Base-by-base conservation (phyloP, 2,888 invertebrate species). In the Hesperia comma region DNA sequence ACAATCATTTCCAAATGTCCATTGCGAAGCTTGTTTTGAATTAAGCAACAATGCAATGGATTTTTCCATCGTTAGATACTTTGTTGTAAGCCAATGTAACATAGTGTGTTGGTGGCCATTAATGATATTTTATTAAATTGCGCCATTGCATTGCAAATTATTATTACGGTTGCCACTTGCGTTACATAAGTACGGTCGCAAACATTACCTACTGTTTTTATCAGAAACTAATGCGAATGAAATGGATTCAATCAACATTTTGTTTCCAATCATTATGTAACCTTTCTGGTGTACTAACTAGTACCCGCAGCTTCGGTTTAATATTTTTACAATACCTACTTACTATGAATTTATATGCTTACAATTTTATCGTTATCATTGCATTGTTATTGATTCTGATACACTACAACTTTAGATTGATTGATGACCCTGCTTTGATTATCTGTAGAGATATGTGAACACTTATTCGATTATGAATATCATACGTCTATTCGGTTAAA, bases 91-190 rank as follows among this genome's bases (percentile, higher is more conserved):
- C 33, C 40, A 64, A 57, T 46, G 46, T 64, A 64, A 51, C 49
- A 17, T 57, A 49, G 43, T 49, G 63, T 49, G 49, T 49, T 57
- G 57, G 26, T 57, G 49, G 63, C 17, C 51, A 17, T 40, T 63
- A 57, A 63, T 64, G 64, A 58, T 53, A 58, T 15, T 64, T 64
- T 64, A 64, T 64, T 64, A 53, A 58, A 58, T 64, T 64, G 64
- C 58, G 58, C 57, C 53, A 58, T 43, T 64, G 53, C 64, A 64
- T 64, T 64, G 53, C 64, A 64, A 64, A 58, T 62, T 54, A 32
- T 55, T 54, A 62, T 63, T 56, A 56, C 33, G 53, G 51, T 51
- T 58, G 64, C 58, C 41, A 64, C 57, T 58, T 17, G 53, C 21
- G 41, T 64, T 64, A 64, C 32, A 53, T 64, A 64, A 64, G 33